These are phyloP conservation scores for Boulengeromyrus knoepffleri DNA, from an alignment of 2,113 vertebrate genomes.

Conservation along the genomic window DNA sequence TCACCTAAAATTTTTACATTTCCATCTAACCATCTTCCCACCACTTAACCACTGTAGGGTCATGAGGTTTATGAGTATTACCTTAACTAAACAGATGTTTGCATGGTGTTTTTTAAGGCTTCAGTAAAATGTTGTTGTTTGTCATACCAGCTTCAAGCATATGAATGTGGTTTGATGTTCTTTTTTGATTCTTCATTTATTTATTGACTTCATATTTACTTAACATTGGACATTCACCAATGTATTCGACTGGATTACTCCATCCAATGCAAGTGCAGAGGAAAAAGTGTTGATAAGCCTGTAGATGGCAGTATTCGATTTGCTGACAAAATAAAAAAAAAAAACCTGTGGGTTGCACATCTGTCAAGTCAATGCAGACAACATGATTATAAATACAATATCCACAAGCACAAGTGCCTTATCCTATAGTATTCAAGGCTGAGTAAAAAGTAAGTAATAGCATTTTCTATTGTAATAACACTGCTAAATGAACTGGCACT, in stretches of 20 bases:
- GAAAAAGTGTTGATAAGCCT: not conserved
- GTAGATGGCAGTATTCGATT: not conserved
- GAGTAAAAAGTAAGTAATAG: not conserved
- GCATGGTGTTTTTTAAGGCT: not conserved
- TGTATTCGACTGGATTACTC: not conserved
- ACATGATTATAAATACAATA: not conserved
- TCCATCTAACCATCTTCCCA: not conserved
- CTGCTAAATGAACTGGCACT: not conserved
- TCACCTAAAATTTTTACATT: not conserved
- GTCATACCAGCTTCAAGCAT: not conserved
- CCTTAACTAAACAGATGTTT: not conserved
- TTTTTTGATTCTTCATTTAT: not conserved
- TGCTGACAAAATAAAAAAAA: not conserved
- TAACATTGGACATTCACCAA: not conserved
- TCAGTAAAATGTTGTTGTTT: not conserved
- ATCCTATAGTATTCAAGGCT: not conserved
- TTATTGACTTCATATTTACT: not conserved
- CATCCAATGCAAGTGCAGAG: not conserved
- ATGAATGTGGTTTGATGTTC: not conserved
- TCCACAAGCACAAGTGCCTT: not conserved
- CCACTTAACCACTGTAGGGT: not conserved
- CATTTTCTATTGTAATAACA: not conserved
- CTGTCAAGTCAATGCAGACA: not conserved
- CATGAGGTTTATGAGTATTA: not conserved
- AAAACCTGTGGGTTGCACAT: not conserved